Conservation (phyloP, 2,797 vertebrate genomes). For the Heliangelus exortis region DNA sequence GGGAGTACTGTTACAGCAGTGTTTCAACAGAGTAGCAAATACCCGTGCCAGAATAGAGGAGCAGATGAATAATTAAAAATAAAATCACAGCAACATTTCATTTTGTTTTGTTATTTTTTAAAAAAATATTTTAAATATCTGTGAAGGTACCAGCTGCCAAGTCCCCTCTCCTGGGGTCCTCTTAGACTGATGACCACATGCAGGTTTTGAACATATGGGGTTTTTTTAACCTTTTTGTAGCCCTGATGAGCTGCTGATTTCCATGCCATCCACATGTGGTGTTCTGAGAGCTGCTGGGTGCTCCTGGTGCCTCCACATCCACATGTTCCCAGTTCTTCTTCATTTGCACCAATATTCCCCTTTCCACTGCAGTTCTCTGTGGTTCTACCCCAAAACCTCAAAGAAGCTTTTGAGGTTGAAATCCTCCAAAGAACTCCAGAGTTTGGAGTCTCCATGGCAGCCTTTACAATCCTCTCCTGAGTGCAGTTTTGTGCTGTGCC, state of each 20-base stretch:
- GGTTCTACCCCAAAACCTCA: background rate
- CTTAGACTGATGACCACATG: background rate
- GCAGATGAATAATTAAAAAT: background rate
- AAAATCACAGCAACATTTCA: background rate
- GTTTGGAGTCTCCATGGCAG: background rate
- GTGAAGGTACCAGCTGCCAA: background rate
- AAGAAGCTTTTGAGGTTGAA: background rate
- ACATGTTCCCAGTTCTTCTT: background rate
- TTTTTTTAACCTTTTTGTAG: background rate
- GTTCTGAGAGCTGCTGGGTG: background rate
- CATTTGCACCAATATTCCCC: background rate
- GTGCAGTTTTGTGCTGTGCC: background rate
- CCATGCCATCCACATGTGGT: accelerated
- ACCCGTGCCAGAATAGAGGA: background rate
- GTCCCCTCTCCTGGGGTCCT: accelerated
- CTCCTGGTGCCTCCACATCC: background rate
- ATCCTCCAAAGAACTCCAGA: background rate
- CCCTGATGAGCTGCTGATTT: background rate
- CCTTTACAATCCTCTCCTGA: background rate
- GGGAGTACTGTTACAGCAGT: background rate
- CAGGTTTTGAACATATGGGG: background rate
- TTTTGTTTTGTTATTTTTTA: background rate
- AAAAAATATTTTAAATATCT: background rate
- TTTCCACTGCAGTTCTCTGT: background rate
- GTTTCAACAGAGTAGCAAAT: background rate